These are phyloP conservation scores for Ciconia stormi DNA, from an alignment of 2,113 vertebrate genomes.

Conservation along the genomic window DNA sequence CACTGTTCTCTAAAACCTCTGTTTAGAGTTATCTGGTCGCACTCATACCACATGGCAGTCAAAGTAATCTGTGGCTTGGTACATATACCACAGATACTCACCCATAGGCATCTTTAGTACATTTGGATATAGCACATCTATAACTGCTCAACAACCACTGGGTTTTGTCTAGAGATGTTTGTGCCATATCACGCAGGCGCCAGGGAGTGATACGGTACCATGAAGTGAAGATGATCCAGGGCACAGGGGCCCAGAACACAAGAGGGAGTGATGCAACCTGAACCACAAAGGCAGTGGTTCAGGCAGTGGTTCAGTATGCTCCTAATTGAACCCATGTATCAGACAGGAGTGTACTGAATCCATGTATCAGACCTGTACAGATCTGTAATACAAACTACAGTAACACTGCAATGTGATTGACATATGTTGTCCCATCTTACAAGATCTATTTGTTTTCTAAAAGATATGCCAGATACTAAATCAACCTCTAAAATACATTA, in stretches of 20 bases:
- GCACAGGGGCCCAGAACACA: background rate
- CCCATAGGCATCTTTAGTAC: background rate
- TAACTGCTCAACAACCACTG: background rate
- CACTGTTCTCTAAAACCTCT: background rate
- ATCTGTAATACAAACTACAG: background rate
- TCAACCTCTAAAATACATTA: background rate
- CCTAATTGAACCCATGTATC: background rate
- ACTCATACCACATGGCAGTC: background rate
- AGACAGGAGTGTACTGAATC: background rate
- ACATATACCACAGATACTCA: background rate
- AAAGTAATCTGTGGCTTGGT: background rate
- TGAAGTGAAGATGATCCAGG: background rate
- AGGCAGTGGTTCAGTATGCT: no score
- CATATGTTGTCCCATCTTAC: background rate
- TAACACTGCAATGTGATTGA: background rate
- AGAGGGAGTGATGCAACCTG: background rate
- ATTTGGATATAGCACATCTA: background rate
- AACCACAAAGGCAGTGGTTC: background rate
- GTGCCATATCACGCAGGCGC: background rate
- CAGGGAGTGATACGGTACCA: no score
- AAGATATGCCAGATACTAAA: background rate
- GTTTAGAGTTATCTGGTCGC: background rate
- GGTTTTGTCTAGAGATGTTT: background rate
- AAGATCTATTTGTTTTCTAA: background rate
- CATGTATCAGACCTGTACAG: background rate